A percentile compares a stretch with the other conserved stretches of the same genome.
Conservation (phyloP, 2,113 vertebrate species). For the Salvator merianae region DNA sequence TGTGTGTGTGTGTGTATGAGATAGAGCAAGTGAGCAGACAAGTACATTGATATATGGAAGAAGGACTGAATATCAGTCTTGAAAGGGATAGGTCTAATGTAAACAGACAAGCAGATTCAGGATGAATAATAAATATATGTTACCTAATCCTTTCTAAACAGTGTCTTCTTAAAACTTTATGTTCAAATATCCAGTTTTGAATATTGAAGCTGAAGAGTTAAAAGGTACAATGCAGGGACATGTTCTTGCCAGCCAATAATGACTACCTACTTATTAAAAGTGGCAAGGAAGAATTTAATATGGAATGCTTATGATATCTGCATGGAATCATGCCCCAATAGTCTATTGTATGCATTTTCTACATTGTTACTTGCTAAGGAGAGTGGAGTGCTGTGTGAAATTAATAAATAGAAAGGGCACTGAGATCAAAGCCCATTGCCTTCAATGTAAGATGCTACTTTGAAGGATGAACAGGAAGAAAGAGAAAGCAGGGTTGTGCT, state of each 20-base stretch:
- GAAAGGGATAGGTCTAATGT: background rate
- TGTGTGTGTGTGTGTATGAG: background rate
- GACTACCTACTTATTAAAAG: background rate
- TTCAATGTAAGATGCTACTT: background rate
- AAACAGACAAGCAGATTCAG: background rate
- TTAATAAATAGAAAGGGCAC: background rate
- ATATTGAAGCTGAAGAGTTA: background rate
- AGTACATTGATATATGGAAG: background rate
- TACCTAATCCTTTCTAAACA: background rate
- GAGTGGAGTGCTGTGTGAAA: background rate
- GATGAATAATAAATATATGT: background rate
- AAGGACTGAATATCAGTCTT: background rate
- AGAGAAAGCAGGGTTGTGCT: no score
- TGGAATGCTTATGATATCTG: background rate
- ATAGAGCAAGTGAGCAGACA: no score
- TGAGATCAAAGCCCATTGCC: background rate
- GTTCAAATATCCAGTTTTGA: background rate
- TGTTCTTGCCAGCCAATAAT: background rate
- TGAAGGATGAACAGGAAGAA: background rate
- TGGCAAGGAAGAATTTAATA: background rate
- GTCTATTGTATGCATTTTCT: background rate
- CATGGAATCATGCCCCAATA: background rate
- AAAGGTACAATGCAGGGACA: background rate
- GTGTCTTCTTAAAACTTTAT: background rate
- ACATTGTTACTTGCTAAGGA: background rate